Percentiles rank a stretch among this genome's conserved stretches.
These are phyloP conservation scores for Corydoras maculifer DNA, from an alignment of 2,113 vertebrate genomes.

Conservation along the genomic window DNA sequence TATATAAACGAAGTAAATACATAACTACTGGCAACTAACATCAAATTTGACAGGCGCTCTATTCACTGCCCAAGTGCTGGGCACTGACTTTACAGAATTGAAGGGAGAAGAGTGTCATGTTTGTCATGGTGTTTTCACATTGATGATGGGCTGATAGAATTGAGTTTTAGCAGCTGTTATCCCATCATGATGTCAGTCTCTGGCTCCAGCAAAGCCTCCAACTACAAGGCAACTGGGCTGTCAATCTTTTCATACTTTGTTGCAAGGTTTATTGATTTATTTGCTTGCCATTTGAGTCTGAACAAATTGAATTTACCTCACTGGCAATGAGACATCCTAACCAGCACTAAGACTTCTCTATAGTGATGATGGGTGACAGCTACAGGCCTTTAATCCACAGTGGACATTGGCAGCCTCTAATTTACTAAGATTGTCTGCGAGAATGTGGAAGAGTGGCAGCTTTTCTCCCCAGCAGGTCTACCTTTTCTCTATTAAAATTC, in stretches of 20 bases:
- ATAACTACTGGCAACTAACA: conserved; percentile 44
- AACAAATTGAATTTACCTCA: conserved; percentile 24
- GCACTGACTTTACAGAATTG: conserved; percentile 24
- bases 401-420: conserved; percentile 46
- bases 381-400: conserved; percentile 22
- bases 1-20: conserved; percentile 49
- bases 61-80: conserved; percentile 34
- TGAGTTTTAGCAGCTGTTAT: conserved; percentile 35
- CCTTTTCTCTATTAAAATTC: conserved; percentile 52
- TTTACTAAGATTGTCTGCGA: conserved; percentile 41
- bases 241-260: conserved; percentile 28
- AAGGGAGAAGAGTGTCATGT: conserved; percentile 33
- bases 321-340: conserved; percentile 21
- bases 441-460: conserved; percentile 32
- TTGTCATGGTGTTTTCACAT: conserved; percentile 45
- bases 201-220: conserved; percentile 16
- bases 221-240: conserved; percentile 31
- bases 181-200: conserved; percentile 33
- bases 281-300: conserved; percentile 29
- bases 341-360: conserved; percentile 24
- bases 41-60: conserved; percentile 39
- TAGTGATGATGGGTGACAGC: conserved; percentile 35
- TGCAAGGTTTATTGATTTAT: conserved; percentile 25
- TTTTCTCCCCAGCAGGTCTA: conserved; percentile 44
- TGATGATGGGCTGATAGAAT: conserved; percentile 37